Base-by-base conservation (phyloP, 2,113 vertebrate genomes). In the Thymallus thymallus region DNA sequence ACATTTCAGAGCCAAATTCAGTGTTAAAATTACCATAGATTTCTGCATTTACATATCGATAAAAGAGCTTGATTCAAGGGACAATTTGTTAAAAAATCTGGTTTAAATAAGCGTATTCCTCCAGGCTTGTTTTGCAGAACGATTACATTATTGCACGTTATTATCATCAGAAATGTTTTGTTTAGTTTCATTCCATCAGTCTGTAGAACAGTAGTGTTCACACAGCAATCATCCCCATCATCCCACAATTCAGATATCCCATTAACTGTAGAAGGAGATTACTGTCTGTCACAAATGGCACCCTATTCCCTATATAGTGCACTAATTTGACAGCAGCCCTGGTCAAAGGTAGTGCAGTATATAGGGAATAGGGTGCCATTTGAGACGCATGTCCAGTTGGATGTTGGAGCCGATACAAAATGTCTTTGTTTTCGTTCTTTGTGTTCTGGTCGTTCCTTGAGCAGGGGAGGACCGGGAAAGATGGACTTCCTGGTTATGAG, bases 401-500 rank as follows among this genome's bases (percentile, higher is more conserved):
- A 41, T 41, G 48, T 16, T 41, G 77, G 85, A 81, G 84, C 83
- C 88, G 80, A 92, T 88, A 80, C 75, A 68, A 87, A 13, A 86
- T 90, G 84, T 89, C 78, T 91, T 87, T 91, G 83, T 90, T 85
- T 89, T 76, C 88, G 75, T 70, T 87, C 76, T 82, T 51, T 51
- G 48, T 13, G 48, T 13, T 51, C 16, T 51, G 13, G 4, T 51
- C 1, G 68, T 81, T 86, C 20, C 72, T 84, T 78, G 86, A 89
- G 82, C 90, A 94, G 93, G 93, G 93, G 46, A 88, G 90, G 80
- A 82, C 91, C 29, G 93, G 93, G 73, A 94, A 91, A 84, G 92
- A 94, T 82, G 93, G 93, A 80, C 90, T 91, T 86, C 90, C 92
- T 18, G 93, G 92, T 86, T 87, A 89, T 74, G 91, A 92, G 92